Base-by-base conservation (phyloP, 2,888 invertebrate species). In the Labia minor region DNA sequence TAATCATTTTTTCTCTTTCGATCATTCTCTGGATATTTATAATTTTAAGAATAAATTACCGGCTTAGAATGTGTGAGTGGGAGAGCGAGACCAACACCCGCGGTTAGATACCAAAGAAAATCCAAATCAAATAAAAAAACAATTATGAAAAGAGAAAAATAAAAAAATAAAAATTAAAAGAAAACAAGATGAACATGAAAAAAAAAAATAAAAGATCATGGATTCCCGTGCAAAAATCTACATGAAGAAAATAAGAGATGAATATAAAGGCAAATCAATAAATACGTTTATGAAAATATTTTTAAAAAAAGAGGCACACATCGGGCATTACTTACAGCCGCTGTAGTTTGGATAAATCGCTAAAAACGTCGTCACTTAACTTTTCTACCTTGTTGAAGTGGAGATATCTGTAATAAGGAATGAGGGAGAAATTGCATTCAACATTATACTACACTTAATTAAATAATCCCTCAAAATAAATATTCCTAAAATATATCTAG, bases 331-430 rank as follows among this genome's bases (percentile, higher is more conserved):
- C 76, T 76, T 72, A 77, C 77, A 77, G 70, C 71, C 76, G 72
- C 67, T 76, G 74, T 62, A 77, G 73, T 21, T 72, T 71, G 21
- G 73, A 74, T 62, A 77, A 72, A 67, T 74, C 73, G 61, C 72
- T 72, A 72, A 77, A 77, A 64, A 74, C 75, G 49, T 73, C 73
- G 37, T 73, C 71, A 63, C 72, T 71, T 67, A 77, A 70, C 63
- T 71, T 72, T 70, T 75, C 74, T 63, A 77, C 72, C 67, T 74
- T 72, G 72, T 77, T 77, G 71, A 74, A 76, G 72, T 77, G 76
- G 63, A 77, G 73, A 69, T 77, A 77, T 70, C 77, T 77, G 72
- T 49, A 73, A 72, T 66, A 62, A 21, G 21, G 61, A 26, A 63
- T 61, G 66, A 61, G n/a, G 37, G 19, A 18, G 33, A 65, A 66